These are phyloP conservation scores for Nowickia ferox DNA, from an alignment of 2,888 invertebrate genomes.

Conservation along the genomic window DNA sequence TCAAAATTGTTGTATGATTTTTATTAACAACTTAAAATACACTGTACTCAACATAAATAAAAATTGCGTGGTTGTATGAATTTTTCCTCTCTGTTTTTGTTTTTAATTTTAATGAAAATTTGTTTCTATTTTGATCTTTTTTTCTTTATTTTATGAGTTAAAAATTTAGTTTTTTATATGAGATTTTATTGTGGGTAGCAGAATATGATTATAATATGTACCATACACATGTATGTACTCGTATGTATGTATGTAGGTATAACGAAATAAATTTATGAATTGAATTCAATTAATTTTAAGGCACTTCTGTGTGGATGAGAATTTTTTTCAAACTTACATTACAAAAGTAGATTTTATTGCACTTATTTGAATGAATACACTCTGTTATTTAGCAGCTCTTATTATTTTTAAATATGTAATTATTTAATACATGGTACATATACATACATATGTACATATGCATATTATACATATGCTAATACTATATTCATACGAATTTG, in stretches of 20 bases:
- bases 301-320: slow-evolving; percentile 42
- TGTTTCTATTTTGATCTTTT: slow-evolving; percentile 31
- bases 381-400: slow-evolving; percentile 5
- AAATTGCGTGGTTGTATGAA: slow-evolving; percentile 69
- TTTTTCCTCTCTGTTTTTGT: slow-evolving; percentile 53
- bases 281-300: slow-evolving; percentile 53
- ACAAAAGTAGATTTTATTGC: slow-evolving; percentile 43
- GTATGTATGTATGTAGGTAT: too few relatives aligned
- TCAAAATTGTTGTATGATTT: slow-evolving; percentile 42
- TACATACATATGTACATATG: not conserved
- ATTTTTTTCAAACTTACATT: slow-evolving; percentile 21
- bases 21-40: slow-evolving; percentile 32
- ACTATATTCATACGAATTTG: not conserved
- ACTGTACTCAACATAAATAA: slow-evolving; percentile 52
- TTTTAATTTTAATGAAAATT: slow-evolving; percentile 33
- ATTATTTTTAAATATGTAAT: not conserved
- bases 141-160: slow-evolving; percentile 5
- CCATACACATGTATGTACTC: not conserved
- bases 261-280: slow-evolving; percentile 38
- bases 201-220: slow-evolving; percentile 2
- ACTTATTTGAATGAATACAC: slow-evolving; percentile 28
- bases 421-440: not conserved
- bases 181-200: slow-evolving; percentile 57
- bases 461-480: not conserved
- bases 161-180: slow-evolving; percentile 21